Percentiles rank a stretch among this genome's conserved stretches.
phyloP scores from a whole-genome alignment of 2,113 vertebrate species.

The Cochlearius cochlearius region DNA sequence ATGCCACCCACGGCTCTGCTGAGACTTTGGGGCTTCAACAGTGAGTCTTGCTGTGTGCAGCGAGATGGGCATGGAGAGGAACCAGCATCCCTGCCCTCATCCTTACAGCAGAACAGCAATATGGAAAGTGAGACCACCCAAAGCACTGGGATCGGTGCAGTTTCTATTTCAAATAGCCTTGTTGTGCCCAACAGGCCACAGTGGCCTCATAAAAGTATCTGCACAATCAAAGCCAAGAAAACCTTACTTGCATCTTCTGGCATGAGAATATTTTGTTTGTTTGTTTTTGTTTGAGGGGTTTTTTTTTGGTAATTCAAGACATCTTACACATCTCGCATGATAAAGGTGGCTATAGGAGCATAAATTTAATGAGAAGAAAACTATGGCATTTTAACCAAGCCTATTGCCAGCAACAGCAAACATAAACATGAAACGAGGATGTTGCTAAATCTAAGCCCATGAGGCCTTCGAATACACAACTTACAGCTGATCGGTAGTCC shows the following conservation, averaged over 20 bases:
- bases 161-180: not conserved
- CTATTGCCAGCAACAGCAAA: not conserved
- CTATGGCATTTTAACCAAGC: not conserved
- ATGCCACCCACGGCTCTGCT: not conserved
- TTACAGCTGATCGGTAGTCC: not conserved
- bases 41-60: not conserved
- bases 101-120: not conserved
- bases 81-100: not conserved
- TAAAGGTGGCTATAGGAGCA: not conserved
- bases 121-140: not conserved
- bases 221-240: not conserved
- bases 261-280: not conserved
- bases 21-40: accelerated
- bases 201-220: not conserved
- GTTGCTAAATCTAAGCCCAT: not conserved
- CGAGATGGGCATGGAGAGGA: not conserved
- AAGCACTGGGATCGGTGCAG: not conserved
- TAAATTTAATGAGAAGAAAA: not conserved
- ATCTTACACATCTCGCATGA: not conserved
- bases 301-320: not conserved
- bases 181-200: not conserved
- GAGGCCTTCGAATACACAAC: not conserved
- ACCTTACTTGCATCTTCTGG: not conserved
- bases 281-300: not conserved
- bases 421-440: not conserved